Base-by-base conservation (phyloP, 2,113 vertebrate genomes). In the Pomatorhinus ruficollis region DNA sequence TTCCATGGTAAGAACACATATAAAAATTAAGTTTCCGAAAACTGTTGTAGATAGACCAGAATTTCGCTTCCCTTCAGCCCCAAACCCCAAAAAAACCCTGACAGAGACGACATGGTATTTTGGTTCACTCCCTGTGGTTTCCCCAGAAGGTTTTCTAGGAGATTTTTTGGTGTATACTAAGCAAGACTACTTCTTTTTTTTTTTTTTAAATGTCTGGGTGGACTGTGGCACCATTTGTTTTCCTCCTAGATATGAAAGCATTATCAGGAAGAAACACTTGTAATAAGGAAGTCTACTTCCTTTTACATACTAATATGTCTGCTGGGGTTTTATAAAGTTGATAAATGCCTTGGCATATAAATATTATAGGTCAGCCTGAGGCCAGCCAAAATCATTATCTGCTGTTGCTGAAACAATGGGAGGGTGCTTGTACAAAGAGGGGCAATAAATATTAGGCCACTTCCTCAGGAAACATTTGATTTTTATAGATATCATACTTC, bases 251-350 rank as follows among this genome's bases (percentile, higher is more conserved):
- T 91, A 91, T 74, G 47, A 84, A 83, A 86, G 68, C 83, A 90
- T 7, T 96, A 96, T 97, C 96, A 96, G 95, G 95, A 98, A 97
- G 97, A 98, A 97, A 97, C 97, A 96, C 81, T 97, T 97, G 83
- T 52, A 95, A 89, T 96, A 83, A 97, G 97, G 94, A 98, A 97
- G 74, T 93, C 77, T 66, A 80, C 59, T 98, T 98, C 95, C 95
- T 94, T 96, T 96, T 97, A 86, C 93, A 96, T 94, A 83, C 87
- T 90, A 93, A 97, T 96, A 95, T 94, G 91, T 96, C 96, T 97
- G 11, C 39, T 89, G 42, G 60, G 33, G 61, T 97, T 94, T 97
- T 70, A 92, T 65, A 83, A 96, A 84, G 88, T 92, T 95, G 97
- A 93, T 97, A 96, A 97, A 91, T 95, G 94, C 74, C 54, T 89